Evolutionary conservation across 2,113 vertebrate species (phyloP).

Genomic region (Podarcis muralis): DNA sequence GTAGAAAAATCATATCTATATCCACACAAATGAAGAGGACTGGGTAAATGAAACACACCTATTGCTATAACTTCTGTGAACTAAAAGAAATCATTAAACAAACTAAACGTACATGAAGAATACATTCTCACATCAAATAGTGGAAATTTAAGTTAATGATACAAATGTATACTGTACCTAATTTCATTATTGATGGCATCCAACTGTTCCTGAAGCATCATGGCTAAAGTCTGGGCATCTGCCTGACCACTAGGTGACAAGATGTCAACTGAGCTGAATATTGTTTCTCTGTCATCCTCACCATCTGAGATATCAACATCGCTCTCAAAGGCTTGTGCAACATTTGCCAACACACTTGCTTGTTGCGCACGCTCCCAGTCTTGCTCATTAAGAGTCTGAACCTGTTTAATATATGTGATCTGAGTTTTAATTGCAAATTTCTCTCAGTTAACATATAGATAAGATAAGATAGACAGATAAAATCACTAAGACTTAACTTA

Average conservation of each 20-base stretch:
- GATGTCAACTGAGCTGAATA: constrained; percentile 92
- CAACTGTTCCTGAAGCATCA: constrained; percentile 98
- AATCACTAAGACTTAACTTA: constrained; percentile 57
- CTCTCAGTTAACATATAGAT: background rate
- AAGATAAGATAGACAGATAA: background rate
- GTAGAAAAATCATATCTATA: background rate
- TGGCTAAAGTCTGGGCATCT: constrained; percentile 93
- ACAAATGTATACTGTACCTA: constrained; percentile 72
- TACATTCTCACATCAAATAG: background rate
- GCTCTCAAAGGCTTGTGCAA: constrained; percentile 96
- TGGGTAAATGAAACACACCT: background rate
- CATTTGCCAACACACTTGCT: constrained; percentile 93
- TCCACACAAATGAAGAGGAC: background rate
- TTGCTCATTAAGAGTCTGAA: constrained; percentile 96
- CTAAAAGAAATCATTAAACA: background rate
- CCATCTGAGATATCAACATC: constrained; percentile 91
- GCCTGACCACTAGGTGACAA: constrained; percentile 94
- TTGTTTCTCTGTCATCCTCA: constrained; percentile 90
- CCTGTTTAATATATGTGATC: constrained; percentile 70
- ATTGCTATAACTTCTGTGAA: background rate
- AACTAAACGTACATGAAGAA: background rate
- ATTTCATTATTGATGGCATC: constrained; percentile 99
- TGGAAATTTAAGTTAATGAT: background rate
- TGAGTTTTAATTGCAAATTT: background rate
- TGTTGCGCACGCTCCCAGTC: constrained; percentile 98